Conservation (phyloP, 2,113 vertebrate genomes). For the Baryphthengus martii region DNA sequence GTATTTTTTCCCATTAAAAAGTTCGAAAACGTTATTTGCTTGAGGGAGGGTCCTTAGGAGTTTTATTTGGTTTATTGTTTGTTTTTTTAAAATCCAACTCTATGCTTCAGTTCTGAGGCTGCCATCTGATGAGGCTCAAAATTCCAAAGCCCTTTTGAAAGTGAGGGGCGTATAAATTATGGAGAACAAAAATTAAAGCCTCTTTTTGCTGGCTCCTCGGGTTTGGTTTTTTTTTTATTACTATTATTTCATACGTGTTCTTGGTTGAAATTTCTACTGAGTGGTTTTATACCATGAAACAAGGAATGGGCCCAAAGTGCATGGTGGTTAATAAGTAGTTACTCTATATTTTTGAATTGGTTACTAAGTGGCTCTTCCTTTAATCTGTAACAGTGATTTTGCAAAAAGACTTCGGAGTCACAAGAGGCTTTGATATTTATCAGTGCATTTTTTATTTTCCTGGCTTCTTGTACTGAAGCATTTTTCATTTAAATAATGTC, state of each 20-base stretch:
- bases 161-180: not conserved
- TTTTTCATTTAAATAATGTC: not conserved
- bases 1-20: too few species aligned
- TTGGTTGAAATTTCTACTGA: not conserved
- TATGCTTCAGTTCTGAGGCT: not conserved
- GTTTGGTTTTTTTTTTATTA: too few species aligned
- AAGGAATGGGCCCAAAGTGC: not conserved
- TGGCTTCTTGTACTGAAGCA: not conserved
- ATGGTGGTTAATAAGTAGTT: not conserved
- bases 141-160: not conserved
- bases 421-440: not conserved
- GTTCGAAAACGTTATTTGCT: not conserved
- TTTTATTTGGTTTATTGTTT: not conserved
- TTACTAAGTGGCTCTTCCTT: not conserved
- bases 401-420: not conserved
- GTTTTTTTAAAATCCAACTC: not conserved
- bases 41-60: accelerated
- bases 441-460: not conserved
- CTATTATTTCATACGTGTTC: not conserved
- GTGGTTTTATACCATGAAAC: not conserved
- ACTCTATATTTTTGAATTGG: not conserved
- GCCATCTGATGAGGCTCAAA: not conserved
- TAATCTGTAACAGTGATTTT: not conserved
- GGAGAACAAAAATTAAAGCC: not conserved
- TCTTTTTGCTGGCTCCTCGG: not conserved